phyloP scores from a whole-genome alignment of 2,113 vertebrate species.

The Felis catus region F.catus_Fca126_mat1.0 CM031415.1:197002501-197003000 shows the following conservation, averaged over 20 bases:
- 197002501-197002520: no score
- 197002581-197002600: no score
- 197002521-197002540: no score
- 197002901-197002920: accelerated
- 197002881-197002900: background rate
- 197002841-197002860: background rate
- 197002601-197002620: no score
- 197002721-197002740: background rate
- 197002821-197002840: background rate
- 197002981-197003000: background rate
- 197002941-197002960: background rate
- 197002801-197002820: background rate
- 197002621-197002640: no score
- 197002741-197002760: background rate
- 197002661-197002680: no score
- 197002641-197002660: no score
- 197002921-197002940: background rate
- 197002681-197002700: no score
- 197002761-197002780: background rate
- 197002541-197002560: no score
- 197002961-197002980: background rate
- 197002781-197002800: background rate
- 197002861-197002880: background rate
- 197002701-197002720: no score
- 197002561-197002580: no score